A percentile compares a stretch with the other conserved stretches of the same genome.
These are phyloP conservation scores for Sakesphorus luctuosus DNA, from an alignment of 2,113 vertebrate genomes.

Conservation along the genomic window DNA sequence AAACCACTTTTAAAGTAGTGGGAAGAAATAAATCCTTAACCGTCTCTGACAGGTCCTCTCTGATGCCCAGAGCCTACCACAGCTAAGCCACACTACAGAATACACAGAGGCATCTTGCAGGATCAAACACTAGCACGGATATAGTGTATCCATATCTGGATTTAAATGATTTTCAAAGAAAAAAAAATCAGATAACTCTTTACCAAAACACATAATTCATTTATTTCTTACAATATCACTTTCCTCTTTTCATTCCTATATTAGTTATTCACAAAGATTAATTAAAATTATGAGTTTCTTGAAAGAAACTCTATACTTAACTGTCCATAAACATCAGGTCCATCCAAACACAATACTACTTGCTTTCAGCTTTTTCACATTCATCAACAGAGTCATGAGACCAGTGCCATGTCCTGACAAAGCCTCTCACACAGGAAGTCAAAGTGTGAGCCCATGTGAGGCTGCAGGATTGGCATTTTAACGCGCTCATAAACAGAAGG, in stretches of 20 bases:
- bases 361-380: not conserved
- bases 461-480: not conserved
- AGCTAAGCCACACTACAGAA: not conserved
- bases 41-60: not conserved
- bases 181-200: not conserved
- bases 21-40: not conserved
- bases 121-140: not conserved
- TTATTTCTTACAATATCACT: not conserved
- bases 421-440: not conserved
- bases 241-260: not conserved
- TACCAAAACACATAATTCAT: not conserved
- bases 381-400: not conserved
- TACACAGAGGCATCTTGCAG: not conserved
- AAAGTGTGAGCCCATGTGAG: rapidly evolving
- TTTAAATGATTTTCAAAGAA: not conserved
- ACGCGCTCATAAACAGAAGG: not conserved
- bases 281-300: not conserved
- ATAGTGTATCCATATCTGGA: not conserved
- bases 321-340: not conserved
- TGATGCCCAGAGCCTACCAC: not conserved
- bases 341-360: not conserved
- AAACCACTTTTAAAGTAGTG: not conserved
- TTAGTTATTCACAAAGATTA: not conserved
- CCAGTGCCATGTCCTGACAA: not conserved
- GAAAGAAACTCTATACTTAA: not conserved